Evolutionary conservation across 2,888 invertebrate species (phyloP), one percentile per base, ranked within the genome.

Genomic region (Liopterus haemorrhoidalis): DNA sequence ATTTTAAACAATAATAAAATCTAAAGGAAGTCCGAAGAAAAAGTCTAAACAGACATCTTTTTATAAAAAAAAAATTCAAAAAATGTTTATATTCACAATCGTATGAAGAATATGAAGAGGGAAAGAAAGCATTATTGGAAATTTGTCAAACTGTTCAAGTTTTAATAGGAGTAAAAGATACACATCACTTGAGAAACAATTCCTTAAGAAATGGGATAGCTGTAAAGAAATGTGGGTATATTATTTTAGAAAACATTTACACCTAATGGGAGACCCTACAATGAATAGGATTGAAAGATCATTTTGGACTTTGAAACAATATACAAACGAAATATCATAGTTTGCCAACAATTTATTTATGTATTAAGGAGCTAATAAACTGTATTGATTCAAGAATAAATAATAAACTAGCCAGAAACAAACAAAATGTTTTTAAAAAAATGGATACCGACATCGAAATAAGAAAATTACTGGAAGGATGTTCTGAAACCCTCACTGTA

Each of bases 121-220:
- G n/a, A n/a, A n/a, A n/a, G n/a, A n/a, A n/a, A n/a, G n/a, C n/a
- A n/a, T n/a, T n/a, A n/a, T n/a, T n/a, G n/a, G n/a, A n/a, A n/a
- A n/a, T n/a, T n/a, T n/a, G n/a, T n/a, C n/a, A n/a, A n/a, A n/a
- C n/a, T n/a, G n/a, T n/a, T n/a, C 14, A 38, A 38, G 28, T 40
- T 27, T 40, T 40, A 15, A 20, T 20, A 30, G 40, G 40, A 40
- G 30, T 30, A 40, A 40, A 40, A 40, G 40, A 30, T 30, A 40
- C 14, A 40, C 30, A 20, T 19, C 40, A 19, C 40, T 40, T 40
- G 40, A 40, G 20, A 18, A 40, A 20, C 40, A 46, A 37, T 46
- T 46, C 28, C 46, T 46, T 46, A 46, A 46, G 39, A 46, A 46
- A 40, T 40, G 31, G 39, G 27, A 39, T 40, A 46, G 46, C 46